These are phyloP conservation scores for Microcebus jonahi DNA, from an alignment of 2,113 vertebrate species.

Conservation along the genomic window DNA sequence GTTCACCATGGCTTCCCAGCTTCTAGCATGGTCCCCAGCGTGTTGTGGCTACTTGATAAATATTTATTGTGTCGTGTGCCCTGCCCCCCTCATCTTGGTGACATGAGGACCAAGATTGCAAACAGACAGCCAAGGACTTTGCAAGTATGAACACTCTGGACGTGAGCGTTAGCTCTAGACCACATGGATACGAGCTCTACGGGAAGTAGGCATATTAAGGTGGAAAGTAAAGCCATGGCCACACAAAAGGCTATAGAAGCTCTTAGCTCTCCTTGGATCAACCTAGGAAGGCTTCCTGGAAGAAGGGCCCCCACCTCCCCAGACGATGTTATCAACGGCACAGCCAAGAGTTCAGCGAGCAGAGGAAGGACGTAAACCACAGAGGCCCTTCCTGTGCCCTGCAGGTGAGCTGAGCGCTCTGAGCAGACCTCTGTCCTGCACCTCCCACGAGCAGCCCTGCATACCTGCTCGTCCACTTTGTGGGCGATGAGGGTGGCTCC, in stretches of 20 bases:
- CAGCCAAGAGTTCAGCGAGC: background rate
- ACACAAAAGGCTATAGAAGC: background rate
- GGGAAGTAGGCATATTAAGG: background rate
- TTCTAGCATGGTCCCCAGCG: fast-evolving
- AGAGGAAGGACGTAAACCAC: background rate
- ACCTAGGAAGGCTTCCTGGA: background rate
- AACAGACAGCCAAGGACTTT: background rate
- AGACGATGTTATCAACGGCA: background rate
- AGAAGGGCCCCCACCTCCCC: background rate
- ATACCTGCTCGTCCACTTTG: constrained; percentile 92
- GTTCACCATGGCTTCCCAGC: background rate
- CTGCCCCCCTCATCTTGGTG: background rate
- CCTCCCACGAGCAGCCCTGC: background rate
- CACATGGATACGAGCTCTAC: fast-evolving
- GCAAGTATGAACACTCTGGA: background rate
- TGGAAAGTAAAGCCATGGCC: background rate
- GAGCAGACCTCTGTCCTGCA: background rate
- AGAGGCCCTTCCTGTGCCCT: background rate
- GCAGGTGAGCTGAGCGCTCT: background rate
- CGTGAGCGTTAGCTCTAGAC: background rate
- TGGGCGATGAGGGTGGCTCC: constrained; percentile 91
- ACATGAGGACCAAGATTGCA: background rate
- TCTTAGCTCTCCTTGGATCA: background rate
- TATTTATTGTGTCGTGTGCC: background rate
- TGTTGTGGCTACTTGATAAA: background rate